Evolutionary conservation across 2,113 vertebrate species (phyloP).

Genomic region (Steatornis caripensis): DNA sequence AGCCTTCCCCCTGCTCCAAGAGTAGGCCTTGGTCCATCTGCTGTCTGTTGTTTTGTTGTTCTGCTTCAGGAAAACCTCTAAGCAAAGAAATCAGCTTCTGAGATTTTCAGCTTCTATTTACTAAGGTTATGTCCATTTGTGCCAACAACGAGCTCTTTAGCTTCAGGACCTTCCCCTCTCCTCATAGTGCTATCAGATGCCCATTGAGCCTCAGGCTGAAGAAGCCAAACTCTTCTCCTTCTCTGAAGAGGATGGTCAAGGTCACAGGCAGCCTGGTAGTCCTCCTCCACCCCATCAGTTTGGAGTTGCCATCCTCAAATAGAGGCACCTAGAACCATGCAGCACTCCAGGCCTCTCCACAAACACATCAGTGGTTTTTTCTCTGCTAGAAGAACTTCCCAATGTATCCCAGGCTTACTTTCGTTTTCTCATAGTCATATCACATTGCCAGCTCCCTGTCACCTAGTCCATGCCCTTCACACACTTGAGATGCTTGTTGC

Average conservation of each 20-base stretch:
- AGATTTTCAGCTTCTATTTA: not conserved
- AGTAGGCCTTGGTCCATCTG: not conserved
- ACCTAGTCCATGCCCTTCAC: not conserved
- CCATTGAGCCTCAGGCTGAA: not conserved
- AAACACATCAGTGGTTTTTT: not conserved
- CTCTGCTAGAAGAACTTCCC: not conserved
- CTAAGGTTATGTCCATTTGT: not conserved
- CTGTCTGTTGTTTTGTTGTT: not conserved
- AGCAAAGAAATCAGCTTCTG: not conserved
- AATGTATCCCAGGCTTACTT: not conserved
- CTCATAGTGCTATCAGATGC: not conserved
- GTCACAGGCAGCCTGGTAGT: not conserved
- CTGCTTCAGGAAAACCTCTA: not conserved
- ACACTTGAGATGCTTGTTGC: not conserved
- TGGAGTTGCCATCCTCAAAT: rapidly evolving
- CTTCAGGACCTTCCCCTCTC: not conserved
- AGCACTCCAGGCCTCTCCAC: not conserved
- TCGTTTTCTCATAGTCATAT: not conserved
- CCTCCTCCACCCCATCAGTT: not conserved
- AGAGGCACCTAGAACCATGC: not conserved
- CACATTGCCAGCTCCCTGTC: not conserved
- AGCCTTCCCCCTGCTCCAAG: not conserved
- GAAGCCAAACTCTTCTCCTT: not conserved
- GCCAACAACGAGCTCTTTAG: not conserved
- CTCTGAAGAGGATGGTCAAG: not conserved